Percentiles rank a stretch among this genome's conserved stretches.
phyloP scores from a whole-genome alignment of 2,113 vertebrate genomes.

The Gymnocephalus cernua region DNA sequence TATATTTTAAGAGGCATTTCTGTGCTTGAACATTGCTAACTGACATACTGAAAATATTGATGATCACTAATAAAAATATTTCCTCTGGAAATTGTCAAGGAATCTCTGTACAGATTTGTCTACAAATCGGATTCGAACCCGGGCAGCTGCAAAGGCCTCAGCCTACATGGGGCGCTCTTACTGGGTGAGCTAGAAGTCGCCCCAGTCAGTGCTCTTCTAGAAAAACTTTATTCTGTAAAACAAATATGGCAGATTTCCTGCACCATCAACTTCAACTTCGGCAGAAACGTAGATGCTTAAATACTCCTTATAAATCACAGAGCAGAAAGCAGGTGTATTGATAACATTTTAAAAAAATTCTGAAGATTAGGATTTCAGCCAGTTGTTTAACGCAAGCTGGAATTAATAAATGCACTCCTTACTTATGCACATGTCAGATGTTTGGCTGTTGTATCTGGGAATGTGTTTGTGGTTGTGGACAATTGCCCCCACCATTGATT shows the following conservation, averaged over 20 bases:
- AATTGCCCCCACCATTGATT: conserved; percentile 14
- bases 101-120: not conserved
- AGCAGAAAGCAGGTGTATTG: too few species aligned
- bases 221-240: not conserved
- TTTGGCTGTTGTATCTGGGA: not conserved
- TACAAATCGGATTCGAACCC: too few species aligned
- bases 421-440: not conserved
- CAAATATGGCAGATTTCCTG: not conserved
- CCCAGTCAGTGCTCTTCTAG: not conserved
- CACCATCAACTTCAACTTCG: too few species aligned
- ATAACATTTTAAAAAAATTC: not conserved
- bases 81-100: not conserved
- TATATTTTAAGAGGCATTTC: not conserved
- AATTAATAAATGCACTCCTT: not conserved
- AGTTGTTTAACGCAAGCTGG: not conserved
- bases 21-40: conserved; percentile 1
- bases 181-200: too few species aligned
- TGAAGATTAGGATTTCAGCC: not conserved
- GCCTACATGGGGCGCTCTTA: too few species aligned
- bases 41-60: not conserved
- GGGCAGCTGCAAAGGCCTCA: too few species aligned
- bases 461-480: not conserved
- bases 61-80: conserved; percentile 42
- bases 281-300: not conserved
- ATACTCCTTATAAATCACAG: not conserved